Base-by-base conservation (phyloP, 2,797 vertebrate species). In the Danio jaintianensis region DNA sequence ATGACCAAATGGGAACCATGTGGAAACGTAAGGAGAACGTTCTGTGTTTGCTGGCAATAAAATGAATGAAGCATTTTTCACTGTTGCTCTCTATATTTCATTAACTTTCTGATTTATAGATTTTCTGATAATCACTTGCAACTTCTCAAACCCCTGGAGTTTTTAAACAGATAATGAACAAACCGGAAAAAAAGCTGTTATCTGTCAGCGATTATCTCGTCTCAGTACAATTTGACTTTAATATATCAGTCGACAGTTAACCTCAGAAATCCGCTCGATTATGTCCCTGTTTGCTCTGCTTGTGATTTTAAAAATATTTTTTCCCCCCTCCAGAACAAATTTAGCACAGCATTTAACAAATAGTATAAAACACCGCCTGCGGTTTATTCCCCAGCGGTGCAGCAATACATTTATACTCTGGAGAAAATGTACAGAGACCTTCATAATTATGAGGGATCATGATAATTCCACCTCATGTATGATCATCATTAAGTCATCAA, bases 401-500 rank as follows among this genome's bases (percentile, higher is more conserved):
- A 29, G 62, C 7, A 78, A 55, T 48, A 69, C 48, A 80, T 80
- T 71, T 55, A 55, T 22, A 68, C 72, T 55, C 61, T 6, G 8
- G 45, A 82, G 68, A 71, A 18, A 63, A 48, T 40, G 68, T 52
- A 76, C 75, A 10, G 62, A 62, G 50, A 64, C 5, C 22, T 53
- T 56, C 50, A 36, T 70, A 83, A 79, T 75, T 69, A 68, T 63
- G 20, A 80, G 13, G n/a, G 77, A 80, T 83, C 75, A 62, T 48
- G 36, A 81, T 82, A 29, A 83, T 82, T 82, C 59, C 9, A 56
- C 75, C 58, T 82, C 69, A 48, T 67, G 50, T 71, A 56, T 80
- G 74, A 86, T 85, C 76, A 81, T 42, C 29, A 48, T 67, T 76
- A 66, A 70, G 70, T 67, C 63, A 61, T 66, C 47, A 22, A 76